Base-by-base conservation (phyloP, 2,113 vertebrate genomes). In the Drymodes brunneopygia region DNA sequence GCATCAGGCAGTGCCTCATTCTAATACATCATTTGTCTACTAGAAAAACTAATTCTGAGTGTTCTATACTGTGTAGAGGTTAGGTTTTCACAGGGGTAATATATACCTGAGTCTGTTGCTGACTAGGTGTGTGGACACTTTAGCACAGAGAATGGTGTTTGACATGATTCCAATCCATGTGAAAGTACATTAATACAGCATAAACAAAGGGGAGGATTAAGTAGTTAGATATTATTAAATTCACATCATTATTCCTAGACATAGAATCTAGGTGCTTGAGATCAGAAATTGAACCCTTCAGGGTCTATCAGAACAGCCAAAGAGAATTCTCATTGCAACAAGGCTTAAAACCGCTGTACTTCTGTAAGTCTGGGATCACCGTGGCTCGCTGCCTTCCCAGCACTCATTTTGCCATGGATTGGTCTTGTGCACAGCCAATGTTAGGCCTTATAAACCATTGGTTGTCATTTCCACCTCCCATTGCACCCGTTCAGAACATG, bases 361-460 rank as follows among this genome's bases (percentile, higher is more conserved):
- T 17, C 31, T 33, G 12, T 21, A 31, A 40, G 2, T 10, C 7
- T 7, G 1, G 12, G 16, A 65, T 83, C 11, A 18, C 7, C 27
- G 11, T 42, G 12, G 6, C 38, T 67, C 15, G 0, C 3, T 70
- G 25, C 24, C 16, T 82, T 75, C 42, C 28, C 18, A 80, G 23
- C 10, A 27, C 22, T 80, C 35, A 8, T 9, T 33, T 7, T 17
- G 5, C 15, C 5, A 0, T 77, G 29, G 4, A 7, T 35, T 12
- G 18, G 6, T 58, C 61, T 73, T 0, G 0, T 62, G 27, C 4
- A 25, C 36, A 86, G 65, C 11, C 38, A 25, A 0, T 50, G 1
- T 24, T 54, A 72, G 50, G 23, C 11, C 13, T 67, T 75, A 25
- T 23, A 58, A 75, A 15, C 5, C 0, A 2, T 5, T 62, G 40